These are phyloP conservation scores for Nylanderia fulva DNA, from an alignment of 1,140 invertebrate species.

Conservation along the genomic window DNA sequence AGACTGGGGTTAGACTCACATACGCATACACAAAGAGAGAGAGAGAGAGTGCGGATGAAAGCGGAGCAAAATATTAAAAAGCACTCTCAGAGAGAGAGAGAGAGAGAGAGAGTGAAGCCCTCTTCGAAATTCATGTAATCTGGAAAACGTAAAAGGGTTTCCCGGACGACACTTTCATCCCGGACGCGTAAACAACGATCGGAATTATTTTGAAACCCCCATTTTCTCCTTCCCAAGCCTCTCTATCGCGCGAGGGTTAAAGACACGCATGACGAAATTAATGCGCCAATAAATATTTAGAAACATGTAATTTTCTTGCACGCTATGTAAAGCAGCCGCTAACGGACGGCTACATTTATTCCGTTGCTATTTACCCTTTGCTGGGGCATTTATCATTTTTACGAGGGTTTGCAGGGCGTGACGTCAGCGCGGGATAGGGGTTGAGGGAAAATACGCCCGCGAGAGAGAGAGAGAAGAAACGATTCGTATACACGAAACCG, in stretches of 20 bases:
- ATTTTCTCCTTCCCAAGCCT: background rate
- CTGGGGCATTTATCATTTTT: constrained; percentile 70
- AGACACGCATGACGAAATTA: constrained; percentile 56
- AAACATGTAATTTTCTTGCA: constrained; percentile 66
- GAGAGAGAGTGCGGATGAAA: background rate
- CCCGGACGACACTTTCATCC: constrained; percentile 27
- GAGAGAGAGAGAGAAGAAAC: background rate
- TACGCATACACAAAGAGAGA: background rate
- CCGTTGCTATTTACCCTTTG: constrained; percentile 68
- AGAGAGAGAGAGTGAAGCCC: background rate
- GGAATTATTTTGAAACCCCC: constrained; percentile 5
- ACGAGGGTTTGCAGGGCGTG: constrained; percentile 41
- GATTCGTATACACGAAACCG: constrained; percentile 1
- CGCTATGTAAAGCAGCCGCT: constrained; percentile 37
- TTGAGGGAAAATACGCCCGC: background rate
- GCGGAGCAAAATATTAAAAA: constrained; percentile 54
- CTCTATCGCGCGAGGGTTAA: background rate
- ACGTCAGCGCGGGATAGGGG: too few relatives aligned
- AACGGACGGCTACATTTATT: constrained; percentile 47
- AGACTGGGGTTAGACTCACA: background rate
- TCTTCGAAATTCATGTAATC: constrained; percentile 55
- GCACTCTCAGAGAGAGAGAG: constrained; percentile 30
- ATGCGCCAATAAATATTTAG: constrained; percentile 67
- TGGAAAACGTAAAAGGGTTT: constrained; percentile 33
- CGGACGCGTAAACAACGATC: constrained; percentile 27